Base-by-base conservation (phyloP, 1,140 invertebrate genomes). In the Cotesia typhae region DNA sequence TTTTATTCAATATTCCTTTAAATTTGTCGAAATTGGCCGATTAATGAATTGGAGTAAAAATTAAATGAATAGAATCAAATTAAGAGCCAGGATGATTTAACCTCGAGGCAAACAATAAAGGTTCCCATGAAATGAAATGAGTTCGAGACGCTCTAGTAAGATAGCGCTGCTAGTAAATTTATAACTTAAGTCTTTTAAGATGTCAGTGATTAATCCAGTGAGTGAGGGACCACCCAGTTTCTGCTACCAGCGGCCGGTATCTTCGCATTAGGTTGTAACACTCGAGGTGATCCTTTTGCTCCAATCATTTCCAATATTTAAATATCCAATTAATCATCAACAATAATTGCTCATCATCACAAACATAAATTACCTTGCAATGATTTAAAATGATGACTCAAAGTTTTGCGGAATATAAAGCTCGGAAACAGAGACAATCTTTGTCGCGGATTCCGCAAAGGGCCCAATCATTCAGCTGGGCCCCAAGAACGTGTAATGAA, bases 131-230 rank as follows among this genome's bases (percentile, higher is more conserved):
- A 17, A 17, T 17, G 0, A 17, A 17, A 17, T 17, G 41, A 47
- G 41, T 47, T 47, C 41, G 7, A 47, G 41, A 64, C 17, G 47
- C 59, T 60, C 69, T 64, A 71, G 41, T 64, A 53, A 64, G 60
- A 47, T 51, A 36, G 47, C 59, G 60, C 70, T 51, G 73, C 75
- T 65, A 79, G 77, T 84, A 83, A 85, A 86, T 87, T 87, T 85
- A 86, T 84, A 78, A 78, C 82, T 28, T 0, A 28, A 28, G 81
- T 82, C 79, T 74, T 74, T 69, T 73, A 76, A 75, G 80, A 81
- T 80, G 78, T 79, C 74, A 70, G 74, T 83, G 84, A 86, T 87
- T 86, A 86, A 86, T 86, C 83, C 84, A 71, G 79, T 80, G 81
- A 75, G 80, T 81, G 78, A 78, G 75, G 53, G 85, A 86, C 85